Percentiles rank a stretch among this genome's conserved stretches.
Conservation (phyloP, 2,113 vertebrate genomes). For the Pitta sordida region DNA sequence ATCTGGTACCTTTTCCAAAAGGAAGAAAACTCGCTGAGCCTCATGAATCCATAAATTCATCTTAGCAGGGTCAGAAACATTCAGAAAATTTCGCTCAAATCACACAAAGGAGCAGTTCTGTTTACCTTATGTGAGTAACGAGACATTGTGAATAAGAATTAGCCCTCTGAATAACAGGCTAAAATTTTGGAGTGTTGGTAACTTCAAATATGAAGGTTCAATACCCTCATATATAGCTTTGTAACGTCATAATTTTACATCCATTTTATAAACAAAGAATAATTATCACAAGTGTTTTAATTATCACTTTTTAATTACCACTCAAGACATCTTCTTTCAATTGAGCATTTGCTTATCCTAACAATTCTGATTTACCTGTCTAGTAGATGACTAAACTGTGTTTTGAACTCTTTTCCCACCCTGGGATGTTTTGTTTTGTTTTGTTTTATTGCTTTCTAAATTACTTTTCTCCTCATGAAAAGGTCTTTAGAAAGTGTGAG, state of each 20-base stretch:
- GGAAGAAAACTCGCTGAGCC: not conserved
- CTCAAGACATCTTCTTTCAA: not conserved
- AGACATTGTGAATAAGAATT: not conserved
- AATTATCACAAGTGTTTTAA: not conserved
- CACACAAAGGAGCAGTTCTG: not conserved
- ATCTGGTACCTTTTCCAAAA: not conserved
- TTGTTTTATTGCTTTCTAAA: not conserved
- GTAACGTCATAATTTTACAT: not conserved
- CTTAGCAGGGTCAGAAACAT: not conserved
- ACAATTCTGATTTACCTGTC: not conserved
- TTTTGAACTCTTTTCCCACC: not conserved
- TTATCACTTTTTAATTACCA: not conserved
- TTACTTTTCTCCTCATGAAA: not conserved
- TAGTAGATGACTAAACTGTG: not conserved
- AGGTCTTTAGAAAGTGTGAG: not conserved
- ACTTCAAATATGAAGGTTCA: not conserved
- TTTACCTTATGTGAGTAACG: not conserved
- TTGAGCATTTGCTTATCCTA: not conserved
- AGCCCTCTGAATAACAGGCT: not conserved
- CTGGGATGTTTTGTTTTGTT: not conserved
- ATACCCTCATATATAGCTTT: not conserved
- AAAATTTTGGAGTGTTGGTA: not conserved
- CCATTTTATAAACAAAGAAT: not conserved
- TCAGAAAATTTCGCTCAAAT: not conserved
- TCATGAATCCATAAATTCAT: not conserved